Evolutionary conservation across 2,888 invertebrate genomes (phyloP).

Genomic region (Limnephilus lunatus): DNA sequence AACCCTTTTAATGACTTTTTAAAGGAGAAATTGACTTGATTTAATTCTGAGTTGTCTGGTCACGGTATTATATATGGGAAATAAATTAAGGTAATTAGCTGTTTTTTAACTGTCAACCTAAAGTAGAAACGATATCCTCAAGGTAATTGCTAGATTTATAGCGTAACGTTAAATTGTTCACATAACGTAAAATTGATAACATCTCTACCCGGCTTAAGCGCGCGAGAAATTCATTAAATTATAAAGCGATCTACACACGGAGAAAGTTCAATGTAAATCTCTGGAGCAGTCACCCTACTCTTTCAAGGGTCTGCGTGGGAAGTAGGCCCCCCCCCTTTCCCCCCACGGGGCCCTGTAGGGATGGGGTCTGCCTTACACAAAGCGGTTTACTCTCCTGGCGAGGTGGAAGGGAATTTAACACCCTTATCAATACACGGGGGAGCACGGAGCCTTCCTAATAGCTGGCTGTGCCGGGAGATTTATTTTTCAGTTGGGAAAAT

Average conservation of each 20-base stretch:
- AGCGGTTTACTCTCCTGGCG: not conserved
- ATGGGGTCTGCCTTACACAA: conserved; percentile 7
- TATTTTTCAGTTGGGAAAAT: conserved; percentile 25
- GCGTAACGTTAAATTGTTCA: not conserved
- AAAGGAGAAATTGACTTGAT: too few species aligned
- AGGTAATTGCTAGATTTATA: not conserved
- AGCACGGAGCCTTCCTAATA: not conserved
- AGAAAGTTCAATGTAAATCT: not conserved
- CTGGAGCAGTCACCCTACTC: not conserved
- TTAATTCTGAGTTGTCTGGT: too few species aligned
- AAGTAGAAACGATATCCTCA: not conserved
- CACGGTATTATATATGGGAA: too few species aligned
- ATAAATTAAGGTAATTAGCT: too few species aligned
- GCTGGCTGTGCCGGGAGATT: not conserved
- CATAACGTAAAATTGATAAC: not conserved
- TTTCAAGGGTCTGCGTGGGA: conserved; percentile 20
- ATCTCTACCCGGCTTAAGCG: not conserved
- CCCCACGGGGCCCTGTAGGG: not conserved
- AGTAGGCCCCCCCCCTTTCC: not conserved
- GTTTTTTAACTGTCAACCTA: too few species aligned
- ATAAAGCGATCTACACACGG: not conserved
- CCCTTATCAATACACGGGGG: conserved; percentile 29
- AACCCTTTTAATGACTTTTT: too few species aligned
- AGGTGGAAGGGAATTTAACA: conserved; percentile 11
- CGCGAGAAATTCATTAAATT: not conserved